Percentiles rank a stretch among this genome's conserved stretches.
phyloP scores from a whole-genome alignment of 2,888 invertebrate genomes.

The Vesta saturnalis region DNA sequence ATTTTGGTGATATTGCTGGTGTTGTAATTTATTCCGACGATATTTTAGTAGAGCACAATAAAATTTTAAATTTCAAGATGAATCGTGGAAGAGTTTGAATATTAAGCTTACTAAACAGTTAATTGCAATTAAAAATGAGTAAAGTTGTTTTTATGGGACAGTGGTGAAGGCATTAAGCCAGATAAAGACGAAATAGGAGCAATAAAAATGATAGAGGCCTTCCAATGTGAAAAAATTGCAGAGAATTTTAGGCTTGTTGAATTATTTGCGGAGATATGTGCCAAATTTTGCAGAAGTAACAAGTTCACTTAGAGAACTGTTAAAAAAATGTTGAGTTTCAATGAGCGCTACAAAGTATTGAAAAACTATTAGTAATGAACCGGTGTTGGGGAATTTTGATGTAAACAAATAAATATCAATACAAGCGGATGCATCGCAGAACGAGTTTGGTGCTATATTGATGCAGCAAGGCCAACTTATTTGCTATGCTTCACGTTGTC shows the following conservation, averaged over 20 bases:
- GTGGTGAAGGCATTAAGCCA: neutral
- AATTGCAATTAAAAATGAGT: slow-evolving; percentile 8
- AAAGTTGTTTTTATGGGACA: slow-evolving; percentile 3
- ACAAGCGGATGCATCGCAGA: neutral
- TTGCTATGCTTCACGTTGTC: neutral
- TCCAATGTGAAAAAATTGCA: neutral
- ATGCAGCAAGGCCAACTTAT: neutral
- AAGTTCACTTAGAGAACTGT: neutral
- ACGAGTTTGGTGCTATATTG: neutral
- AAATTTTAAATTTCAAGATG: neutral
- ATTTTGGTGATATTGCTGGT: too few relatives aligned
- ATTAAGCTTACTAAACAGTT: neutral
- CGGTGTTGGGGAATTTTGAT: neutral
- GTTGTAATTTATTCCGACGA: too few relatives aligned
- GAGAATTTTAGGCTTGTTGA: neutral
- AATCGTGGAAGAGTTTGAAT: neutral
- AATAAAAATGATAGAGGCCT: neutral
- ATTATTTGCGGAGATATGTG: neutral
- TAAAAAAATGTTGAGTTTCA: neutral
- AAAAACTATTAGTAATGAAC: neutral
- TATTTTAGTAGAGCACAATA: neutral
- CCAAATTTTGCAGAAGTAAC: neutral
- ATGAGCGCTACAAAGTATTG: neutral
- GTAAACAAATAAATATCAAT: neutral
- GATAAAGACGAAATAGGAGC: neutral